Base-by-base conservation (phyloP, 2,888 invertebrate species). In the Parapristionchus giblindavisi region DNA sequence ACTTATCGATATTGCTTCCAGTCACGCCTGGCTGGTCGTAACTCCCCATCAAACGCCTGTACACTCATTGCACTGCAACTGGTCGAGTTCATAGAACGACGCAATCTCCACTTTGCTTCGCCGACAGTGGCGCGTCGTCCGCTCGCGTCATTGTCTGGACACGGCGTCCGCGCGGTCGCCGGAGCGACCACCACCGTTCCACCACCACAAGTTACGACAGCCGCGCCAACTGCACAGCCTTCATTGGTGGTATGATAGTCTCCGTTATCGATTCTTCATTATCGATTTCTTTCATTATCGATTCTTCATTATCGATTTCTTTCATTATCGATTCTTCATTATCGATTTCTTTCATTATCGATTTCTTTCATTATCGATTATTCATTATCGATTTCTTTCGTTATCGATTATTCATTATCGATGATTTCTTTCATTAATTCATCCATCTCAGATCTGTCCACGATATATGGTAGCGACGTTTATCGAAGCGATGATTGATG, bases 1-100 rank as follows among this genome's bases (percentile, higher is more conserved):
- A 14, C 43, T 43, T 8, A 43, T 43, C 43, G 8, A 5, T 54
- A 54, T 14, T 54, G 6, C 21, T 32, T 70, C n/a, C 70, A 70
- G 70, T 70, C 70, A 8, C 70, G 70, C 38, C 38, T 70, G 70
- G 52, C 54, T 17, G 70, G 70, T 70, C 70, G 70, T 27, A 52
- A 27, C 17, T 38, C 43, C 36, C 70, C 70, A 17, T 70, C 70
- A 21, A 70, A 70, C 24, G 70, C 70, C 27, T 70, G 70, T 38
- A 70, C 70, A 11, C 54, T 70, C 24, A 70, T 70, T 24, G 52
- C 54, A 24, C 70, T 70, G 1, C 70, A 54, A 14, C 36, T 70
- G 54, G 38, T 70, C 27, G 70, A 70, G 36, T 24, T 70, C n/a
- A 27, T 70, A 27, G 70, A 70, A 38, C 36, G 70, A 24, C 40